phyloP scores from a whole-genome alignment of 2,113 vertebrate genomes.

The Epinephelus moara region DNA sequence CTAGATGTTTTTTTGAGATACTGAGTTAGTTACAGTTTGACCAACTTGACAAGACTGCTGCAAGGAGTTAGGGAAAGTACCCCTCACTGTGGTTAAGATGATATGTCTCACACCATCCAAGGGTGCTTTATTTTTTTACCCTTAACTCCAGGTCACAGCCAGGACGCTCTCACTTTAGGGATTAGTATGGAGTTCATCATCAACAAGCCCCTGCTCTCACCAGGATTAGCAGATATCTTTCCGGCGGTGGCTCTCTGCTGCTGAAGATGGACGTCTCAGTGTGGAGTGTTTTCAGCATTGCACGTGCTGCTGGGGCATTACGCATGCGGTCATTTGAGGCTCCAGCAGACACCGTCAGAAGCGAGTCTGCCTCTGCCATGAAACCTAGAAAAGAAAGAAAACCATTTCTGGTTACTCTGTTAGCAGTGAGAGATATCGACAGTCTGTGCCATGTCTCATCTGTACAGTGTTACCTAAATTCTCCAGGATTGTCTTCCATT shows the following conservation, averaged over 20 bases:
- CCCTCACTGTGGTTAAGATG: too few relatives aligned
- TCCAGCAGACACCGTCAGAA: conserved; percentile 83
- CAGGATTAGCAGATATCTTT: conserved; percentile 90
- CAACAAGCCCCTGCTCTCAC: conserved; percentile 67
- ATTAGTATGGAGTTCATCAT: background rate
- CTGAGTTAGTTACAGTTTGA: background rate
- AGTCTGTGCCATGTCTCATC: background rate
- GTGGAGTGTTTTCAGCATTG: conserved; percentile 81
- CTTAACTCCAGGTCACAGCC: background rate
- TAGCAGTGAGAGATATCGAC: background rate
- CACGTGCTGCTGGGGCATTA: conserved; percentile 80
- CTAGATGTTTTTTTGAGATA: background rate
- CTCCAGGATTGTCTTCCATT: conserved; percentile 87
- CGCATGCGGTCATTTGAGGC: conserved; percentile 85
- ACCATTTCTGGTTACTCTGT: background rate
- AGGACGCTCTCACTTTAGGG: background rate
- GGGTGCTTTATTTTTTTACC: background rate
- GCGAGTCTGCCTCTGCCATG: conserved; percentile 85
- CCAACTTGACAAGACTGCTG: too few relatives aligned
- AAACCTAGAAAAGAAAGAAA: conserved; percentile 78
- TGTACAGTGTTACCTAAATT: conserved; percentile 80
- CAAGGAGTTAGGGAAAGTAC: too few relatives aligned
- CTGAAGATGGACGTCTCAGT: conserved; percentile 85
- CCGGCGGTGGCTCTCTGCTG: conserved; percentile 81
- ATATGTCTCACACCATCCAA: background rate